Base-by-base conservation (phyloP, 2,113 vertebrate genomes). In the Grus americana region DNA sequence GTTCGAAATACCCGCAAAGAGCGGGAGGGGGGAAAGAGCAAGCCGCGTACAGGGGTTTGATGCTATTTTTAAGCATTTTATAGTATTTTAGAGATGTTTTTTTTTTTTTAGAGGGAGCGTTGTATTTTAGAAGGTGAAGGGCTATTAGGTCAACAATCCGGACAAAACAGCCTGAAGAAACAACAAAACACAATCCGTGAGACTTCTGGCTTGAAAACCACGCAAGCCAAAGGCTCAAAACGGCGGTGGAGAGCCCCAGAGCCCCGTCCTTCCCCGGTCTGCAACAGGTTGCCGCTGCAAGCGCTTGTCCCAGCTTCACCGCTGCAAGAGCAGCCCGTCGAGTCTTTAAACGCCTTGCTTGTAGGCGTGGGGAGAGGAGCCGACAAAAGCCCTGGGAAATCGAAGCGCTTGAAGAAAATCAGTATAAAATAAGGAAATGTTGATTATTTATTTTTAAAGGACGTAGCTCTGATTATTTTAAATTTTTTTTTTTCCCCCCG, bases 1-100 rank as follows among this genome's bases (percentile, higher is more conserved):
- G 97, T 98, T 98, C 98, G 98, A 97, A 98, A 98, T 98, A 98
- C 97, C 98, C 98, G 98, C 97, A 98, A 98, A 98, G 97, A 98
- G 97, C 95, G 96, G 97, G 98, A 30, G 17, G n/a, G 17, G n/a
- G 27, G 4, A 10, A 5, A 98, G 98, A 98, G 3, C 38, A 94
- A 74, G 24, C 84, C 79, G 95, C 92, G 59, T 95, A 92, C 71
- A 63, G 86, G 95, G 40, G 58, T 84, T 88, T 78, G 49, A 73
- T 59, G 38, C 74, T 88, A 47, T 89, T 86, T 80, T 46, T 23
- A 82, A 78, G 79, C 73, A 42, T 82, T 97, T 63, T 24, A 36
- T 17, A 52, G 38, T 17, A 15, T 15, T 85, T 84, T 24, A 44
- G 32, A 59, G 42, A 9, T 15, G 4, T 36, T 61, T 81, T 29